A percentile compares a stretch with the other conserved stretches of the same genome.
phyloP scores from a whole-genome alignment of 2,888 invertebrate species.

The Pilophorus perplexus region DNA sequence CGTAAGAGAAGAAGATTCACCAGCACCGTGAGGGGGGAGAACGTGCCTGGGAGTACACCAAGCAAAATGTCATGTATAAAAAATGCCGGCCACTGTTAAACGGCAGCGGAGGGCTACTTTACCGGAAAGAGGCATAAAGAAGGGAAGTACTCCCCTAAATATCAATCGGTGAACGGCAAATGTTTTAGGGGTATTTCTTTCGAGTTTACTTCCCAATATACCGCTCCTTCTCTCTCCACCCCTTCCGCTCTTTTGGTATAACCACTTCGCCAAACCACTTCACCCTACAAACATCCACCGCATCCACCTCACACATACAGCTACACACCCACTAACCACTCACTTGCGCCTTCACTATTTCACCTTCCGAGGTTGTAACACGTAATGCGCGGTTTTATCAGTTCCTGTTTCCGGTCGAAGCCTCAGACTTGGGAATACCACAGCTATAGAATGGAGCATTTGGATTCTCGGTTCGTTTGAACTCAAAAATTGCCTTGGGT shows the following conservation, averaged over 20 bases:
- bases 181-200: slow-evolving; percentile 16
- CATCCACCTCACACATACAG: too few species aligned
- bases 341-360: slow-evolving; percentile 4
- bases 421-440: too few species aligned
- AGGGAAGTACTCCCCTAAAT: slow-evolving; percentile 31
- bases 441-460: too few species aligned
- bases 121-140: slow-evolving; percentile 28
- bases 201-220: background rate
- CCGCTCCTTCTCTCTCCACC: slow-evolving; percentile 2
- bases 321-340: slow-evolving; percentile 19
- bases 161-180: slow-evolving; percentile 32
- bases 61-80: slow-evolving; percentile 27
- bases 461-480: too few species aligned
- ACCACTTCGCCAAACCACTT: too few species aligned
- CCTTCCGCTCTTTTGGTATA: background rate
- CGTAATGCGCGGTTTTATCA: slow-evolving; percentile 6
- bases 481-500: too few species aligned
- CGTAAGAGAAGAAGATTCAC: too few species aligned
- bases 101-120: slow-evolving; percentile 18
- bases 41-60: slow-evolving; percentile 12
- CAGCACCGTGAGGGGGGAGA: too few species aligned
- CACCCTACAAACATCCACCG: slow-evolving; percentile 6
- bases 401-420: slow-evolving; percentile 4
- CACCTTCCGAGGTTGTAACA: background rate
- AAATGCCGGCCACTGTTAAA: slow-evolving; percentile 29